Percentiles rank a stretch among this genome's conserved stretches.
Conservation (phyloP, 1,140 invertebrate genomes). For the Nixonia krombeini region DNA sequence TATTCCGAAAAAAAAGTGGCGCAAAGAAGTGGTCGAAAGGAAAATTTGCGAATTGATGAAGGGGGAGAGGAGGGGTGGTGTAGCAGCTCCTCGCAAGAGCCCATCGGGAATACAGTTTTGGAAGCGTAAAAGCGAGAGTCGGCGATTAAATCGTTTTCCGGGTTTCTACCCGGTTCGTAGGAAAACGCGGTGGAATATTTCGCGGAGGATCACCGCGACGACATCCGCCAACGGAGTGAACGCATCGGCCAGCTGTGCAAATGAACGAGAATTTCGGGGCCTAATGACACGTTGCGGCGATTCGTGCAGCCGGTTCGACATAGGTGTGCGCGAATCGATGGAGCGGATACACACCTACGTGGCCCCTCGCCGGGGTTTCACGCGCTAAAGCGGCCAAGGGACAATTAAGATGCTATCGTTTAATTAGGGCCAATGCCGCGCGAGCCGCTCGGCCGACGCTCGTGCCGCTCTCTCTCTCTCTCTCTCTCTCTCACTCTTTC, state of each 20-base stretch:
- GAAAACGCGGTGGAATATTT: slow-evolving; percentile 31
- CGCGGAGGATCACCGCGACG: too few species aligned
- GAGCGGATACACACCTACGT: slow-evolving; percentile 34
- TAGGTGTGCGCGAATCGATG: slow-evolving; percentile 23
- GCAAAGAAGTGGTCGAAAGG: too few species aligned
- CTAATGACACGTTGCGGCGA: slow-evolving; percentile 41
- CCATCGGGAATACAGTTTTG: slow-evolving; percentile 39
- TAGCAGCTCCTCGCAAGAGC: slow-evolving; percentile 32
- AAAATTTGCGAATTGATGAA: slow-evolving; percentile 23
- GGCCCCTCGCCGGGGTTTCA: slow-evolving; percentile 27
- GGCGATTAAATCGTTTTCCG: slow-evolving; percentile 44
- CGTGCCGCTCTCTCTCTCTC: too few species aligned
- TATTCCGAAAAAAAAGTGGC: too few species aligned
- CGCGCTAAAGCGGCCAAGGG: slow-evolving; percentile 48
- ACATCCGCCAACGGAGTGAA: too few species aligned
- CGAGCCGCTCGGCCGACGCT: too few species aligned
- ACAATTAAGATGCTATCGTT: slow-evolving; percentile 63
- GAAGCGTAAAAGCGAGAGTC: slow-evolving; percentile 40
- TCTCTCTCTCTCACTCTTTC: too few species aligned
- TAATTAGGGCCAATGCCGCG: slow-evolving; percentile 56
- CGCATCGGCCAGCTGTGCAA: not conserved
- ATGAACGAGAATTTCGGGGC: slow-evolving; percentile 7
- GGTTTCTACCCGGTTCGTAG: slow-evolving; percentile 32
- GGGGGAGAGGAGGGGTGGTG: slow-evolving; percentile 33
- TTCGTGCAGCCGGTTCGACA: slow-evolving; percentile 16